These are phyloP conservation scores for Athene cunicularia DNA, from an alignment of 2,113 vertebrate species.

Conservation along the genomic window DNA sequence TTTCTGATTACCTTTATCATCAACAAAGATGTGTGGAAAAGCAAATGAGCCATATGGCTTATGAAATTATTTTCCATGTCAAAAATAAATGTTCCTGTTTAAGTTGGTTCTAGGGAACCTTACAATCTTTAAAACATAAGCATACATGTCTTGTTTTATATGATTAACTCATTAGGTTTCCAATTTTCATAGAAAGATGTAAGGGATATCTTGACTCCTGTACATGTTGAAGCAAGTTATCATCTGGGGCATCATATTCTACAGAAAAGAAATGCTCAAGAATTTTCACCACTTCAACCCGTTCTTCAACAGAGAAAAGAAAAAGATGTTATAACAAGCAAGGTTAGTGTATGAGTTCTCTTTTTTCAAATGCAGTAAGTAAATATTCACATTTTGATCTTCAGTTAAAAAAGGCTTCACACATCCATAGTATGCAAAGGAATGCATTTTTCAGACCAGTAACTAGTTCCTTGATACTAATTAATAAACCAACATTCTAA, in stretches of 20 bases:
- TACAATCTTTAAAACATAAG: conserved; percentile 45
- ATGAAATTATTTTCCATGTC: background rate
- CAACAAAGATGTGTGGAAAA: background rate
- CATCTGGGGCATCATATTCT: conserved; percentile 77
- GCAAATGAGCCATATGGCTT: background rate
- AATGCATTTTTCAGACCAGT: background rate
- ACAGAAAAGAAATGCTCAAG: conserved; percentile 48
- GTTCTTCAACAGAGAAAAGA: conserved; percentile 86
- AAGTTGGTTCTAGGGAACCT: background rate
- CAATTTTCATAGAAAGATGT: conserved; percentile 86
- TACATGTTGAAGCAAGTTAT: conserved; percentile 87
- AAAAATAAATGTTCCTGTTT: background rate
- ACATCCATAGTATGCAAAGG: background rate
- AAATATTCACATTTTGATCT: background rate
- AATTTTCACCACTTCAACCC: conserved; percentile 84
- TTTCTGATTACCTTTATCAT: background rate
- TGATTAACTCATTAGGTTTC: conserved; percentile 65
- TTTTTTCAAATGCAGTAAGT: background rate
- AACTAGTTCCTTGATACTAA: background rate
- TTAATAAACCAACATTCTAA: background rate
- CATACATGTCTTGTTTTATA: conserved; percentile 42
- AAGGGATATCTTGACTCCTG: conserved; percentile 89
- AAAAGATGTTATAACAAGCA: conserved; percentile 79
- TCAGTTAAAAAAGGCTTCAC: background rate
- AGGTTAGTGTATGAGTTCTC: conserved; percentile 68